Conservation (phyloP, 2,113 vertebrate genomes). For the Ranitomeya imitator region DNA sequence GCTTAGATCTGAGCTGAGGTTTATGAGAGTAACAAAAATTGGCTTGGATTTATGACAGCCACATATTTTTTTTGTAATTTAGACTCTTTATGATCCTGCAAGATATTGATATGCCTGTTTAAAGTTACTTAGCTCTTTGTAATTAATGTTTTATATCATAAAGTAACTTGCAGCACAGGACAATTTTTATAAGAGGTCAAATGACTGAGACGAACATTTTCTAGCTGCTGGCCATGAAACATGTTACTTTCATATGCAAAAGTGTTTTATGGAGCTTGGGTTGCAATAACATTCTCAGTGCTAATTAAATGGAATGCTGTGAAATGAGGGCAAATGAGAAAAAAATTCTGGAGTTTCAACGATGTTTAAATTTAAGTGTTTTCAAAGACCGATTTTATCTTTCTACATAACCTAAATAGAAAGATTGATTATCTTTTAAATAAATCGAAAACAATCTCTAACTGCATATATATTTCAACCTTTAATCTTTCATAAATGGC, state of each 20-base stretch:
- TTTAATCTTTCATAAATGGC: background rate
- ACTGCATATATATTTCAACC: too few species aligned
- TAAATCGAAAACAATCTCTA: too few species aligned
- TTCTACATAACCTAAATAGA: background rate
- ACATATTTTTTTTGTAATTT: background rate
- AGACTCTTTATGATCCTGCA: background rate
- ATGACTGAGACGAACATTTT: constrained; percentile 24
- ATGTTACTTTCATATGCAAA: constrained; percentile 46
- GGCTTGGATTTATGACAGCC: background rate
- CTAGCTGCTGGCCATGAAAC: constrained; percentile 64
- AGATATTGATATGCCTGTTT: background rate
- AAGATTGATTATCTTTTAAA: background rate
- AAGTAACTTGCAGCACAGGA: constrained; percentile 9
- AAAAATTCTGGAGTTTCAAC: constrained; percentile 39
- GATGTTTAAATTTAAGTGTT: constrained; percentile 52
- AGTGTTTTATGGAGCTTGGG: constrained; percentile 51
- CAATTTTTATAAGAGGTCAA: constrained; percentile 32
- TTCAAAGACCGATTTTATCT: constrained; percentile 22
- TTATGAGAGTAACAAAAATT: background rate
- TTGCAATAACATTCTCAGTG: constrained; percentile 56
- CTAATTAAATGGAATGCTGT: constrained; percentile 38
- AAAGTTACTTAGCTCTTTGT: constrained; percentile 13
- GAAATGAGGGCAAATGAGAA: constrained; percentile 31
- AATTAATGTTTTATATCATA: constrained; percentile 18
- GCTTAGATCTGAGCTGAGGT: background rate